phyloP scores from a whole-genome alignment of 1,140 invertebrate species.

The Grapholita molesta region DNA sequence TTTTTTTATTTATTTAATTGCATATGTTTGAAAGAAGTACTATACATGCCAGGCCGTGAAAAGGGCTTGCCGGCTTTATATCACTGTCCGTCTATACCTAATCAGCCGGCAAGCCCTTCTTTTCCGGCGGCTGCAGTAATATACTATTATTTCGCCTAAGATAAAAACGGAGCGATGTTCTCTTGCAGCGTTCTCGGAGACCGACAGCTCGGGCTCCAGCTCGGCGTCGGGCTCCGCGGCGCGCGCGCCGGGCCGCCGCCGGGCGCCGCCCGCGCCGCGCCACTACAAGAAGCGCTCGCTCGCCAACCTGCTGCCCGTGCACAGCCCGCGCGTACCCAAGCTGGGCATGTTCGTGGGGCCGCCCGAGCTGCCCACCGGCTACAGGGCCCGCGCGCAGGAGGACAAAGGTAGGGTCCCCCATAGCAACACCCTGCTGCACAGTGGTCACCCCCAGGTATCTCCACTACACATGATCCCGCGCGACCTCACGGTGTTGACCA shows the following conservation, averaged over 20 bases:
- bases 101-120: too few species aligned
- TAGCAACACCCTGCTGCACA: too few species aligned
- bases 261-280: constrained; percentile 66
- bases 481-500: too few species aligned
- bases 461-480: not conserved
- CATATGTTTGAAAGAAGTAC: too few species aligned
- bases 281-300: constrained; percentile 68
- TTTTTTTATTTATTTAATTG: too few species aligned
- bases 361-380: constrained; percentile 73
- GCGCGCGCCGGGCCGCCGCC: constrained; percentile 87
- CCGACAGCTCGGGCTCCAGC: constrained; percentile 92
- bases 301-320: constrained; percentile 82
- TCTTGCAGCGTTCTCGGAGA: constrained; percentile 86
- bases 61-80: too few species aligned
- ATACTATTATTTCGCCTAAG: too few species aligned
- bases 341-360: constrained; percentile 78
- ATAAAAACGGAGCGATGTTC: too few species aligned
- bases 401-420: constrained; percentile 73
- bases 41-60: too few species aligned
- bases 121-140: too few species aligned
- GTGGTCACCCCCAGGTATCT: too few species aligned
- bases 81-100: too few species aligned
- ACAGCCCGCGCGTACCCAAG: constrained; percentile 90
- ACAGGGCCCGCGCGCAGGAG: constrained; percentile 65
- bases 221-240: constrained; percentile 83